These are phyloP conservation scores for Asarcornis scutulata DNA, from an alignment of 2,113 vertebrate genomes.

Conservation along the genomic window DNA sequence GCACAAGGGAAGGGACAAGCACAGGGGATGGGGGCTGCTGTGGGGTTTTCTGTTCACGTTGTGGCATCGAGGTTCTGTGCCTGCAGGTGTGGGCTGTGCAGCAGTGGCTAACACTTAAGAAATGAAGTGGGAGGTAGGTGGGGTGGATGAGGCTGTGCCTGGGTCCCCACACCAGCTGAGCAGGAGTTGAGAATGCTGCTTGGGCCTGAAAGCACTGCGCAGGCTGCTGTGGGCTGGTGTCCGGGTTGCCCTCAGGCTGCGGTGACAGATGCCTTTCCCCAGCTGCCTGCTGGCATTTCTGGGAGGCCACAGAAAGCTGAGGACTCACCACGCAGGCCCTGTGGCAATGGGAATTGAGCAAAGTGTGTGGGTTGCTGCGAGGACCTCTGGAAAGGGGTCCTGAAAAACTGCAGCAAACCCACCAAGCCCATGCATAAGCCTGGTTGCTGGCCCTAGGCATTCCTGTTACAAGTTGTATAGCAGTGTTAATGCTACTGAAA, in stretches of 20 bases:
- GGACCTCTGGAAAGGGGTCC: neutral
- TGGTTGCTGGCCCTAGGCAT: too few species aligned
- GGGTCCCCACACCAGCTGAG: neutral
- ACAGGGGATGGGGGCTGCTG: neutral
- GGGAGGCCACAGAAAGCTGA: neutral
- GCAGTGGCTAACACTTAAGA: neutral
- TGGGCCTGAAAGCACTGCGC: neutral
- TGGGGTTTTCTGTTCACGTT: neutral
- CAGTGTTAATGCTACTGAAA: neutral
- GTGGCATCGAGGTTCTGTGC: neutral
- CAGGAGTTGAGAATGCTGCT: neutral
- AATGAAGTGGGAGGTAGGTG: neutral
- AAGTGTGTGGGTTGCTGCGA: neutral
- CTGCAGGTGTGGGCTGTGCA: neutral
- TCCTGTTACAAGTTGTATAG: neutral
- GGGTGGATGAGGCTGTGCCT: neutral
- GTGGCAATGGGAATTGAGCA: neutral
- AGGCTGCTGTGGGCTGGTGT: neutral
- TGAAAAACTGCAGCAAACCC: neutral
- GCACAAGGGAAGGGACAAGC: neutral
- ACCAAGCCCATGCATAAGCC: neutral
- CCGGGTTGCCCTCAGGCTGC: neutral
- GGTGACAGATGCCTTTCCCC: neutral
- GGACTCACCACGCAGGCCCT: rapidly evolving
- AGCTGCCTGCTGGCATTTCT: neutral